Percentiles rank a stretch among this genome's conserved stretches.
These are phyloP conservation scores for Tipula unca DNA, from an alignment of 2,888 invertebrate species.

Conservation along the genomic window DNA sequence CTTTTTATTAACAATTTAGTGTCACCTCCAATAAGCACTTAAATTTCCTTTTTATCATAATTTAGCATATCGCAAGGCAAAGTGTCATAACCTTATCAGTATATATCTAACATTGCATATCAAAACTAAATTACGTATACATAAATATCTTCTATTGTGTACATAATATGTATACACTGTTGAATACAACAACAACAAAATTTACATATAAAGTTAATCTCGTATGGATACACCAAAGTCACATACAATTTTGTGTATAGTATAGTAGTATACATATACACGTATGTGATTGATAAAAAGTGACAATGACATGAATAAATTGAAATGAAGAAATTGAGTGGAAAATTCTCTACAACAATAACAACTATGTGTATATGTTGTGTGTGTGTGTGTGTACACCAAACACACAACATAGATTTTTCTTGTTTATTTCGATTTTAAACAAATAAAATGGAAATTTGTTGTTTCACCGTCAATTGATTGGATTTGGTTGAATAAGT, in stretches of 20 bases:
- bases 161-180: background rate
- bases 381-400: too few species aligned
- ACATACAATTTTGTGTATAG: background rate
- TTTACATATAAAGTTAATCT: background rate
- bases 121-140: background rate
- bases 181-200: background rate
- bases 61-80: background rate
- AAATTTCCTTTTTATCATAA: background rate
- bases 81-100: background rate
- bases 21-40: background rate
- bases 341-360: background rate
- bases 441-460: background rate
- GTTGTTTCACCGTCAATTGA: background rate
- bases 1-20: background rate
- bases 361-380: background rate
- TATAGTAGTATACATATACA: too few species aligned
- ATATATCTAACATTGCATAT: background rate
- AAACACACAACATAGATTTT: background rate
- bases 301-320: constrained; percentile 14
- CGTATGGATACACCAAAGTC: background rate
- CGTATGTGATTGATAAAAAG: background rate
- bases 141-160: background rate
- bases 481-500: background rate
- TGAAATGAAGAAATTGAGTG: constrained; percentile 14
- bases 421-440: background rate